Conservation (phyloP, 2,113 vertebrate species). For the Campylorhamphus procurvoides region DNA sequence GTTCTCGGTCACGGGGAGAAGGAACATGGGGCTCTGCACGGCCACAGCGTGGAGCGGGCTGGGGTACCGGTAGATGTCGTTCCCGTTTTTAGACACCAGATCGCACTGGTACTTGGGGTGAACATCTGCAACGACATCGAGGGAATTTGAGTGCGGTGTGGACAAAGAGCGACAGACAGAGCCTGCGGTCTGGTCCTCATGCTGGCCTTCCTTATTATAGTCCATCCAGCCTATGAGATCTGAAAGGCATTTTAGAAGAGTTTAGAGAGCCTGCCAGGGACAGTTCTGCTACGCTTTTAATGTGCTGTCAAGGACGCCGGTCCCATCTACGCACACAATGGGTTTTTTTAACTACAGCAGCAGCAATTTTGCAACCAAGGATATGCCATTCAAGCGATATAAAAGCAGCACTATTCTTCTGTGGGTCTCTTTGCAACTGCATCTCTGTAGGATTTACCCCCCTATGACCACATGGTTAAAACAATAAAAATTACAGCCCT, state of each 20-base stretch:
- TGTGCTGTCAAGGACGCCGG: not conserved
- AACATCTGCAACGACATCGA: conserved; percentile 80
- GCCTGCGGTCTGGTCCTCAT: conserved; percentile 76
- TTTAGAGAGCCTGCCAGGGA: conserved; percentile 55
- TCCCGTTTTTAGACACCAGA: conserved; percentile 86
- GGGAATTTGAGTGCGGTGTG: conserved; percentile 79
- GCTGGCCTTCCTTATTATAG: conserved; percentile 78
- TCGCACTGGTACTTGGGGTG: conserved; percentile 88
- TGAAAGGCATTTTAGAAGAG: conserved; percentile 75
- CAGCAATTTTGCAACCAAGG: not conserved
- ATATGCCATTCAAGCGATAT: not conserved
- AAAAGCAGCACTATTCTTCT: not conserved
- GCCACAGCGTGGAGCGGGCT: conserved; percentile 90
- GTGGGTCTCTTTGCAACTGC: not conserved
- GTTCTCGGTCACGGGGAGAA: conserved; percentile 77
- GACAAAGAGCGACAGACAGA: conserved; percentile 77
- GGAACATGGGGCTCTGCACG: conserved; percentile 87
- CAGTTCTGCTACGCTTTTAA: not conserved
- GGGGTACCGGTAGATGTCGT: conserved; percentile 87
- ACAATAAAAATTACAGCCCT: not conserved
- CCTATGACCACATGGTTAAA: not conserved
- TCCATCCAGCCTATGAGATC: conserved; percentile 86
- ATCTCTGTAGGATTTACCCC: not conserved
- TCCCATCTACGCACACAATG: not conserved
- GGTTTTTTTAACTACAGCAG: not conserved